phyloP scores from a whole-genome alignment of 2,888 invertebrate species.

The Dendrolimus houi region DNA sequence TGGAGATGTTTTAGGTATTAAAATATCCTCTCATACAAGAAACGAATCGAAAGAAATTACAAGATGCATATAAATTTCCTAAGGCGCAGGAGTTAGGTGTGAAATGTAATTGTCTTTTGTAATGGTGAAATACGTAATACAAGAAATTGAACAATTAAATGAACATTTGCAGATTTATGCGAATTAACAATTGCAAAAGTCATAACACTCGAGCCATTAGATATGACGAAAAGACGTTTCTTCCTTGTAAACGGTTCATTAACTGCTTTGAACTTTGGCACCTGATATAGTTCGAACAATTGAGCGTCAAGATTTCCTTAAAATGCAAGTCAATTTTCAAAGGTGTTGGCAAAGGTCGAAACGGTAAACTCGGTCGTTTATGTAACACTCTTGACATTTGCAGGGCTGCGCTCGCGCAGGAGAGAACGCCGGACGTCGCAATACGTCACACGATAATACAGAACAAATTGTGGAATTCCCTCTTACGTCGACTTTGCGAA shows the following conservation, averaged over 20 bases:
- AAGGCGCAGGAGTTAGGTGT: not conserved
- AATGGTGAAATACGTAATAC: not conserved
- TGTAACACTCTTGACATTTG: constrained; percentile 61
- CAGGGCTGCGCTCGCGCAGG: constrained; percentile 20
- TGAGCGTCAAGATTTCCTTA: constrained; percentile 46
- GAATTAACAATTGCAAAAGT: not conserved
- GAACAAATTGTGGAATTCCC: constrained; percentile 44
- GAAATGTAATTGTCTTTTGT: not conserved
- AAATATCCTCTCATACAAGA: too few relatives aligned
- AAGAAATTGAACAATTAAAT: not conserved
- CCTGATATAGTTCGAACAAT: constrained; percentile 23
- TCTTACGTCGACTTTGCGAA: constrained; percentile 41
- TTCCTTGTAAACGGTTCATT: not conserved
- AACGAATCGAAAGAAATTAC: not conserved
- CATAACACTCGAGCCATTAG: not conserved
- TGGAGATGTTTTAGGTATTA: too few relatives aligned
- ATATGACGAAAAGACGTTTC: not conserved
- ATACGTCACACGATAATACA: constrained; percentile 24
- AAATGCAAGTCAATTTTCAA: constrained; percentile 51
- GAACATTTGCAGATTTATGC: not conserved
- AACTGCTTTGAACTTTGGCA: constrained; percentile 2
- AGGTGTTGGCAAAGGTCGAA: constrained; percentile 51
- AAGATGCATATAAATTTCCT: not conserved
- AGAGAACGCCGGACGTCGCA: constrained; percentile 6
- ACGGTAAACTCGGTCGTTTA: constrained; percentile 37